Evolutionary conservation across 2,113 vertebrate genomes (phyloP), one percentile per base, ranked within the genome.

Genomic region (Cyanistes caeruleus): DNA sequence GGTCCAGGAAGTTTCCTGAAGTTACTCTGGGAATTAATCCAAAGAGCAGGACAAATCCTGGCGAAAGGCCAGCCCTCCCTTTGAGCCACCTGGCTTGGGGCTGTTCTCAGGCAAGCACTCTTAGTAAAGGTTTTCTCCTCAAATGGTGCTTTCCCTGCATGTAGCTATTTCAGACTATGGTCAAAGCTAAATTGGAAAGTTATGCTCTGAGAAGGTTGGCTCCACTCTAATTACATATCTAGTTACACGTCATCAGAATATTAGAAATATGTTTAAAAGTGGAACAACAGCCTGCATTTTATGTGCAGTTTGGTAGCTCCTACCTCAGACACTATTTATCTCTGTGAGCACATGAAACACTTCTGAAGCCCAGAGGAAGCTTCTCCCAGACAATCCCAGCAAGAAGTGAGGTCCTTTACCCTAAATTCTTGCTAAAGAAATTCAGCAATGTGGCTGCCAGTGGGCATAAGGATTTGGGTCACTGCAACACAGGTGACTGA

Each of bases 31-130:
- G 95, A 90, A 80, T 74, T 30, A 69, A 86, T 74, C 53, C 83
- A 88, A 88, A 63, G 46, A 83, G 14, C 10, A 92, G 68, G 59
- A 89, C 59, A 84, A 95, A 35, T 25, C 35, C 60, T 97, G 95
- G 93, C 83, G 84, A 67, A n/a, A 44, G 39, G 59, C 88, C 95
- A 97, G 73, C 39, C 10, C 19, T 90, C 22, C 37, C 48, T 69
- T 69, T 56, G 41, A 65, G 78, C 62, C 90, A 73, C 90, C 81
- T 95, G 84, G 43, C 20, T 4, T 8, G 5, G 44, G 56, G 59
- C 46, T 46, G 69, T 30, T 83, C 79, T 67, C 72, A 64, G 55
- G n/a, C 49, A 83, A 95, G 16, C 0, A 1, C 23, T 39, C 55
- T 51, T 17, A 63, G 64, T 22, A 63, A 28, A 85, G 55, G 25